phyloP scores from a whole-genome alignment of 1,140 invertebrate genomes.

The Cotesia typhae region DNA sequence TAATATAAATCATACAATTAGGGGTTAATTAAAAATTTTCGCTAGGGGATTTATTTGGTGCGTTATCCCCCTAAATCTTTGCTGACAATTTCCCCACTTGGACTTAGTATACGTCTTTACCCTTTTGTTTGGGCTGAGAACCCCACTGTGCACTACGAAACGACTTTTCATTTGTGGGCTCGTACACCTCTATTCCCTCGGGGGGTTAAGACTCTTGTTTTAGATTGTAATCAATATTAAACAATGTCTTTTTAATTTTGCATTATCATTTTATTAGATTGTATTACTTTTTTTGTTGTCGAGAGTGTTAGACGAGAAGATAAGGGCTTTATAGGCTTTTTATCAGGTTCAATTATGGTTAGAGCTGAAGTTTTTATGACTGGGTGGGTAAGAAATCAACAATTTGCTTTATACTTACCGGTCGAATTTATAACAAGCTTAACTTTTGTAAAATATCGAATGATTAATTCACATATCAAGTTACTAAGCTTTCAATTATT shows the following conservation, averaged over 20 bases:
- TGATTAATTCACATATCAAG: too few relatives aligned
- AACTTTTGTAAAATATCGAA: too few relatives aligned
- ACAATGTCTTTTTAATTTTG: background rate
- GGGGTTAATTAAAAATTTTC: slow-evolving; percentile 26
- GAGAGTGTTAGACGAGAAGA: too few relatives aligned
- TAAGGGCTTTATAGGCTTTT: too few relatives aligned
- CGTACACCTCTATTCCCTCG: background rate
- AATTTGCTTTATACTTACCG: too few relatives aligned
- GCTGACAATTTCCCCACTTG: slow-evolving; percentile 18
- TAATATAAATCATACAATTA: slow-evolving; percentile 28
- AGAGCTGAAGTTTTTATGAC: too few relatives aligned
- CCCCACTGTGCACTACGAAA: background rate
- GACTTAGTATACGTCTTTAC: slow-evolving; percentile 17
- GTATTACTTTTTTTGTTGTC: too few relatives aligned
- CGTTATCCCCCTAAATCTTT: slow-evolving; percentile 26
- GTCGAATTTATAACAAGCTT: too few relatives aligned
- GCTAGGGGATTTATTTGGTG: slow-evolving; percentile 21
- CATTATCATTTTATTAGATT: background rate
- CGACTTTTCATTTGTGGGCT: slow-evolving; percentile 1
- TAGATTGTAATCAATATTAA: slow-evolving; percentile 21
- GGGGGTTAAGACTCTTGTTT: slow-evolving; percentile 26
- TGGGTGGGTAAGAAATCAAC: too few relatives aligned
- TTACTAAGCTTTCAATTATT: too few relatives aligned
- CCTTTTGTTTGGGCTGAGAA: slow-evolving; percentile 16
- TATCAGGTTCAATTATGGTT: too few relatives aligned